These are phyloP conservation scores for Astyanax mexicanus DNA, from an alignment of 2,797 vertebrate species.

Conservation along the genomic window DNA sequence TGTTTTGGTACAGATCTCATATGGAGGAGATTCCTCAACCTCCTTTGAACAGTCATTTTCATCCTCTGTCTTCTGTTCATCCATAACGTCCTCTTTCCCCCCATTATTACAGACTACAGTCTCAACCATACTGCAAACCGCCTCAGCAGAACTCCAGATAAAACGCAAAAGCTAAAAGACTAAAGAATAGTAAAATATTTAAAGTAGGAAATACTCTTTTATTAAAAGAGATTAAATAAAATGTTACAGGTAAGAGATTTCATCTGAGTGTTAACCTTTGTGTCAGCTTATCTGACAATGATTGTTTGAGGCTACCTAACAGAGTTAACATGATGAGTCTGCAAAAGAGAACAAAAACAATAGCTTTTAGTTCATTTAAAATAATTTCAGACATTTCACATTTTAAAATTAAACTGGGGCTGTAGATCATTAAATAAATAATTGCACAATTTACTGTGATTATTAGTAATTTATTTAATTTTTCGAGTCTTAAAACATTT, in stretches of 20 bases:
- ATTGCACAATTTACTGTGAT: no score
- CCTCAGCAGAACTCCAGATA: neutral
- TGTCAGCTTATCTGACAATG: conserved; percentile 58
- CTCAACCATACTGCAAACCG: conserved; percentile 44
- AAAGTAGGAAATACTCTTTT: no score
- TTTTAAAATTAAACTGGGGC: no score
- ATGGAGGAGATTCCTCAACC: neutral
- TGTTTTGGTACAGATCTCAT: conserved; percentile 4
- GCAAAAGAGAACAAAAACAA: conserved; percentile 58
- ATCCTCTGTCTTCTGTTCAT: conserved; percentile 23
- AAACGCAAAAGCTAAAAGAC: neutral
- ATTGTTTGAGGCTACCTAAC: conserved; percentile 55
- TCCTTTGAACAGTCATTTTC: conserved; percentile 35
- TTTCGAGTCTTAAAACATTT: no score
- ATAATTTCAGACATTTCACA: no score
- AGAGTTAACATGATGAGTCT: conserved; percentile 66
- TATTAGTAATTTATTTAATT: no score
- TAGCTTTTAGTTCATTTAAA: neutral
- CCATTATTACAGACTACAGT: neutral
- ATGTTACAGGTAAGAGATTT: conserved; percentile 42
- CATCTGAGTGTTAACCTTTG: conserved; percentile 70
- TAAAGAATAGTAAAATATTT: no score
- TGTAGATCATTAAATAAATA: no score
- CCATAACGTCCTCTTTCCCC: conserved; percentile 3
- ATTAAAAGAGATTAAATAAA: conserved; percentile 31